Percentiles rank a stretch among this genome's conserved stretches.
These are phyloP conservation scores for Xyrichtys novacula DNA, from an alignment of 2,797 vertebrate species.

Conservation along the genomic window DNA sequence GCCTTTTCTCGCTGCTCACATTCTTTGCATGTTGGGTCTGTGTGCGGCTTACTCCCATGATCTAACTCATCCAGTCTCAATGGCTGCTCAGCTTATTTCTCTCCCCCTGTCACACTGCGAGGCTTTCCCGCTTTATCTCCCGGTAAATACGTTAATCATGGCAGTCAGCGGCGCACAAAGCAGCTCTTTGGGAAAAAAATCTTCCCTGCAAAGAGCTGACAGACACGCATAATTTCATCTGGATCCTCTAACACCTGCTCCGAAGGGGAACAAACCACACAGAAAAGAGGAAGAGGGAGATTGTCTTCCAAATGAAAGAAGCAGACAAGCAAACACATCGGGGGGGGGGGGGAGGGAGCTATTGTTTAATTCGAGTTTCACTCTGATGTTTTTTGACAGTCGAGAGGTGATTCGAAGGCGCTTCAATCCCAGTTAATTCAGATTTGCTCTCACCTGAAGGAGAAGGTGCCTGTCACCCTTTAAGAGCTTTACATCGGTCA, in stretches of 20 bases:
- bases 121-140: slow-evolving; percentile 39
- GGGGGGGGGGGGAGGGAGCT: background rate
- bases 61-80: slow-evolving; percentile 63
- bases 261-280: slow-evolving; percentile 7
- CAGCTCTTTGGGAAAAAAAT: slow-evolving; percentile 36
- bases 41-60: slow-evolving; percentile 44
- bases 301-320: slow-evolving; percentile 15
- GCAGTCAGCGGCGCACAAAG: slow-evolving; percentile 20
- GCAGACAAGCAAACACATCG: slow-evolving; percentile 1
- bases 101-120: slow-evolving; percentile 17
- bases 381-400: slow-evolving; percentile 31
- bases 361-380: slow-evolving; percentile 21
- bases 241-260: slow-evolving; percentile 38
- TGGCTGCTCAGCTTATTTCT: slow-evolving; percentile 22
- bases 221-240: slow-evolving; percentile 15
- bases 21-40: slow-evolving; percentile 52
- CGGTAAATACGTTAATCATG: slow-evolving; percentile 50
- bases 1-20: background rate
- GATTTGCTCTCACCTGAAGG: background rate
- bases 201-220: slow-evolving; percentile 34
- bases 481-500: slow-evolving; percentile 16
- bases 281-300: background rate
- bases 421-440: slow-evolving; percentile 8
- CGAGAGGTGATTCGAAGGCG: slow-evolving; percentile 10
- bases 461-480: slow-evolving; percentile 13